Percentiles rank a stretch among this genome's conserved stretches.
These are phyloP conservation scores for Parazoanthus darwini DNA, from an alignment of 92 coral and sea anemone species.

Conservation along the genomic window DNA sequence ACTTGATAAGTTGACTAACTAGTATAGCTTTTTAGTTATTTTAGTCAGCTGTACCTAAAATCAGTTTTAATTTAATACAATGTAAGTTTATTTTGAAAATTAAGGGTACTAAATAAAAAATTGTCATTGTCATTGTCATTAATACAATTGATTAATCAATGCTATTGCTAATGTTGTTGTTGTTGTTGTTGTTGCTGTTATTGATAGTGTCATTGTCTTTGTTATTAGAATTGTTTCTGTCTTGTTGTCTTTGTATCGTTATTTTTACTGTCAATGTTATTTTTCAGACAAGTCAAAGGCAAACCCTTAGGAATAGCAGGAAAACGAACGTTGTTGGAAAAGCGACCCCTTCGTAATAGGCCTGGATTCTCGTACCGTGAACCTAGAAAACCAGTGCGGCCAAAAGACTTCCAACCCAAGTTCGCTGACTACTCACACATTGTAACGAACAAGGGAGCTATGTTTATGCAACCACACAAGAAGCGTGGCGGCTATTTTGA, in stretches of 20 bases:
- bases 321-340: slow-evolving; percentile 18
- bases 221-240: neutral
- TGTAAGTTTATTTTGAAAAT: too few relatives aligned
- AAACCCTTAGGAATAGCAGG: slow-evolving; percentile 22
- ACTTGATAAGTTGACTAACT: too few relatives aligned
- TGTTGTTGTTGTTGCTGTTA: neutral
- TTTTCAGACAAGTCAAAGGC: neutral
- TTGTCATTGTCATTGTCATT: too few relatives aligned
- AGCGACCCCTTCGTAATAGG: slow-evolving; percentile 28
- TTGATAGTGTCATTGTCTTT: neutral
- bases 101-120: too few relatives aligned
- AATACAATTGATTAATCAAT: too few relatives aligned
- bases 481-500: slow-evolving; percentile 74
- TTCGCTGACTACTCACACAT: slow-evolving; percentile 30
- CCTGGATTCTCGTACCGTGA: slow-evolving; percentile 37
- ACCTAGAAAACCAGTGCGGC: neutral
- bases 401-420: slow-evolving; percentile 20
- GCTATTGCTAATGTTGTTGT: too few relatives aligned
- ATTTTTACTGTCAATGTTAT: neutral
- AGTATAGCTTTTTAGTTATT: too few relatives aligned
- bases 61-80: too few relatives aligned
- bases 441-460: slow-evolving; percentile 72
- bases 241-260: neutral
- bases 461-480: slow-evolving; percentile 94
- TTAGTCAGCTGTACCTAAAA: too few relatives aligned